Conservation (phyloP, 2,113 vertebrate genomes). For the Ceyx melanurus region DNA sequence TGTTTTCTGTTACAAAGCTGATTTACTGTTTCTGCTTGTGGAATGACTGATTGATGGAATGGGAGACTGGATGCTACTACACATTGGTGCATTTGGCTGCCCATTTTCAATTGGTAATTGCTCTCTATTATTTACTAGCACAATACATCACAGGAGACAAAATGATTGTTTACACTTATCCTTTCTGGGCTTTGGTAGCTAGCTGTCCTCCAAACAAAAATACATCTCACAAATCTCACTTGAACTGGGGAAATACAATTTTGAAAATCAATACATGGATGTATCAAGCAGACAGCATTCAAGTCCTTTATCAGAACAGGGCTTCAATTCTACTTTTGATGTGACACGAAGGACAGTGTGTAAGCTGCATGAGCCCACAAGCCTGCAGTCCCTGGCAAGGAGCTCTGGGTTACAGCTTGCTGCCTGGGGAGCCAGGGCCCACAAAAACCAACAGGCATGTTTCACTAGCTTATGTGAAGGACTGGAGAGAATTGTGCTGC, state of each 20-base stretch:
- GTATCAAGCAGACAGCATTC: not conserved
- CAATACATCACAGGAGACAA: not conserved
- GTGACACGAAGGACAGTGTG: not conserved
- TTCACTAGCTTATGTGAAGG: not conserved
- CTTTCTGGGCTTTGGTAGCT: constrained; percentile 5
- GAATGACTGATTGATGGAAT: not conserved
- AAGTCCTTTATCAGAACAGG: not conserved
- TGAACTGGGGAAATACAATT: not conserved
- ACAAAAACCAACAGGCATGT: not conserved
- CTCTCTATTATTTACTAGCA: not conserved
- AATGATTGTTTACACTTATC: constrained; percentile 20
- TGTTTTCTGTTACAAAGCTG: not conserved
- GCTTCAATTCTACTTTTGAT: not conserved
- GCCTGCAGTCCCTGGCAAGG: not conserved
- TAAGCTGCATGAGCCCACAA: not conserved
- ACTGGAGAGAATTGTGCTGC: not conserved
- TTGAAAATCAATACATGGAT: not conserved
- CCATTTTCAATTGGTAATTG: constrained; percentile 8
- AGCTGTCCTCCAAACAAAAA: constrained; percentile 23
- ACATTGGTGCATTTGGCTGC: not conserved
- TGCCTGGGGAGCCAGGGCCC: not conserved
- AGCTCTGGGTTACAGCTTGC: not conserved
- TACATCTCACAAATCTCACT: not conserved
- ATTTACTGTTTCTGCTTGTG: not conserved
- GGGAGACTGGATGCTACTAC: not conserved